These are phyloP conservation scores for Alligator mississippiensis DNA, from an alignment of 2,113 vertebrate genomes.

Conservation along the genomic window DNA sequence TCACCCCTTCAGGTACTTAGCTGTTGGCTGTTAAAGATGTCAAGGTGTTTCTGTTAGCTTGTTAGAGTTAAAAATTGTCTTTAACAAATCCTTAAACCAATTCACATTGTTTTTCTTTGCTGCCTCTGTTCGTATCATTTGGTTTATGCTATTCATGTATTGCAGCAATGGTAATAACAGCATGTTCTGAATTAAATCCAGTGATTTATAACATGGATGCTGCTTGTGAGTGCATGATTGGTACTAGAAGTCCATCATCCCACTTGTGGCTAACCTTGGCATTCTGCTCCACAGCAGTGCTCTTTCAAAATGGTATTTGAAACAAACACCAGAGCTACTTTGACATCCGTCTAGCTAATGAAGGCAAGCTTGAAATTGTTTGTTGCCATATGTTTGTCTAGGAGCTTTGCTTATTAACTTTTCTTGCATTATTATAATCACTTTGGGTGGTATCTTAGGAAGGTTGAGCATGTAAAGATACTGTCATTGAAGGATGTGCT, in stretches of 20 bases:
- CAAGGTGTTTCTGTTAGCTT: not conserved
- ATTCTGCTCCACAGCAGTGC: accelerated
- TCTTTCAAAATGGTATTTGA: not conserved
- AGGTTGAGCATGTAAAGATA: not conserved
- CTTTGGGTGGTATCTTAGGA: not conserved
- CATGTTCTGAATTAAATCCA: not conserved
- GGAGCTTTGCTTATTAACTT: not conserved
- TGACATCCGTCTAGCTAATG: not conserved
- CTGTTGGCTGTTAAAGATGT: not conserved
- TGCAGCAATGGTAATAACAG: not conserved
- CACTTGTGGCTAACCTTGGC: not conserved
- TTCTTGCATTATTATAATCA: not conserved
- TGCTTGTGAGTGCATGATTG: not conserved
- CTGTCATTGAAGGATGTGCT: not conserved
- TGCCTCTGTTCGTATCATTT: accelerated
- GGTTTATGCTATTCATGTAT: not conserved
- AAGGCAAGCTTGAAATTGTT: not conserved
- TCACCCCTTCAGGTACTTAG: not conserved
- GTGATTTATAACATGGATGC: not conserved
- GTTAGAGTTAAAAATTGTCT: not conserved
- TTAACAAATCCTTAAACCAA: not conserved
- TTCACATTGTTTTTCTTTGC: not conserved
- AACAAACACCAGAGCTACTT: not conserved
- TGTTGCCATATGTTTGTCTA: not conserved
- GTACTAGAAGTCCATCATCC: not conserved